These are phyloP conservation scores for Pachyramphus minor DNA, from an alignment of 2,113 vertebrate genomes.

Conservation along the genomic window DNA sequence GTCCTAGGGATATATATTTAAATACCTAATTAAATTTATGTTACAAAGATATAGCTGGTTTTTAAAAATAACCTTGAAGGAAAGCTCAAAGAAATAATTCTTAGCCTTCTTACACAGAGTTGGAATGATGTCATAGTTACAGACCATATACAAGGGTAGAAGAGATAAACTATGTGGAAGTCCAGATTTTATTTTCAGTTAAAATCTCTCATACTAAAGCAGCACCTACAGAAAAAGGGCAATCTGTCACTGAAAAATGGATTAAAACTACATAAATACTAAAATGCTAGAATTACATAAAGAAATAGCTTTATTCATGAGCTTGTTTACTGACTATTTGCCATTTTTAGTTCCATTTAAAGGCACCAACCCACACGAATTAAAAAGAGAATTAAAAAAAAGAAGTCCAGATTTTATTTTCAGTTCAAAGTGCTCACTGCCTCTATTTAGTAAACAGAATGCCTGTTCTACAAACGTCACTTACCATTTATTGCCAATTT, in stretches of 20 bases:
- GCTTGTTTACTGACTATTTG: background rate
- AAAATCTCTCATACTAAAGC: background rate
- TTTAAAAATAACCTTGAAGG: background rate
- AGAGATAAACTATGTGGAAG: background rate
- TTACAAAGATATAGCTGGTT: background rate
- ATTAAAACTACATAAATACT: background rate
- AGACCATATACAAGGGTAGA: background rate
- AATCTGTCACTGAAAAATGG: background rate
- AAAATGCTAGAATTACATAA: background rate
- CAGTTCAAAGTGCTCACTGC: background rate
- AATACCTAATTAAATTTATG: background rate
- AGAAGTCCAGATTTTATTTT: background rate
- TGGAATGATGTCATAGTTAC: background rate
- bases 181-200: too few species aligned
- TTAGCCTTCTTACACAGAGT: background rate
- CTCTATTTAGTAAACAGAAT: background rate
- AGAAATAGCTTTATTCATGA: background rate
- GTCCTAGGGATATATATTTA: background rate
- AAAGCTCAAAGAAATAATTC: background rate
- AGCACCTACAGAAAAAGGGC: background rate
- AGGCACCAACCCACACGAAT: background rate
- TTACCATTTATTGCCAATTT: slow-evolving; percentile 41
- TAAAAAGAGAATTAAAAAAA: too few species aligned
- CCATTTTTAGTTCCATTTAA: background rate
- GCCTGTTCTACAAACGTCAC: background rate